Evolutionary conservation across 2,888 invertebrate species (phyloP), one percentile per base, ranked within the genome.

Genomic region (Choristoneura rosaceana): DNA sequence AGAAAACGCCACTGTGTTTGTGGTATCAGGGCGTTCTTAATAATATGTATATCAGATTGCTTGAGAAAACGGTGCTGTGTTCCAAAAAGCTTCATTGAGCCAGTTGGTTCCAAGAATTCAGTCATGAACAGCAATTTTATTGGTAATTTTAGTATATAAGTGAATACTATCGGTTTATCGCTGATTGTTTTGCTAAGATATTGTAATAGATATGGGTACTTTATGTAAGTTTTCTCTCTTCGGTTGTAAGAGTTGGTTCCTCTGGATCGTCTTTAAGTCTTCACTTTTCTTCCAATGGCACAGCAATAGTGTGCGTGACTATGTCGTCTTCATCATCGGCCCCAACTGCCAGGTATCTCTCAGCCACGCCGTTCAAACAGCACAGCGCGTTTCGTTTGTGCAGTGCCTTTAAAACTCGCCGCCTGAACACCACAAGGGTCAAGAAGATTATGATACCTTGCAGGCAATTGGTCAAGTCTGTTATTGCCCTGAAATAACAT

Each of bases 371-470:
- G 1, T 88, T 82, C 17, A 89, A 75, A 74, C 91, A 92, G 71
- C 85, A 81, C 67, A 91, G 76, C 84, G 86, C 86, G 10, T 88
- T 90, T 33, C 84, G 86, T 60, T 78, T 81, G 70, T 86, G 80
- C 82, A 92, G 78, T 1, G 84, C 90, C 74, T 94, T 90, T 10
- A 95, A 79, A 0, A 95, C 95, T 7, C 94, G 88, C 75, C 92
- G 93, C 9, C 95, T 88, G 76, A 95, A 94, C 47, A 95, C 90
- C n/a, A 96, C 95, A 73, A 96, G 83, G 58, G 96, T 84, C 38
- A 96, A 74, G 84, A 96, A 96, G 79, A 96, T 95, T 55, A 95
- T 77, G n/a, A 95, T 78, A 0, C 96, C 96, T 88, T 96, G 95
- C 5, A 96, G 86, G 0, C 93, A 86, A 86, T 96, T 96, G 75